Conservation (phyloP, 2,113 vertebrate species). For the Phrynocephalus versicolor region DNA sequence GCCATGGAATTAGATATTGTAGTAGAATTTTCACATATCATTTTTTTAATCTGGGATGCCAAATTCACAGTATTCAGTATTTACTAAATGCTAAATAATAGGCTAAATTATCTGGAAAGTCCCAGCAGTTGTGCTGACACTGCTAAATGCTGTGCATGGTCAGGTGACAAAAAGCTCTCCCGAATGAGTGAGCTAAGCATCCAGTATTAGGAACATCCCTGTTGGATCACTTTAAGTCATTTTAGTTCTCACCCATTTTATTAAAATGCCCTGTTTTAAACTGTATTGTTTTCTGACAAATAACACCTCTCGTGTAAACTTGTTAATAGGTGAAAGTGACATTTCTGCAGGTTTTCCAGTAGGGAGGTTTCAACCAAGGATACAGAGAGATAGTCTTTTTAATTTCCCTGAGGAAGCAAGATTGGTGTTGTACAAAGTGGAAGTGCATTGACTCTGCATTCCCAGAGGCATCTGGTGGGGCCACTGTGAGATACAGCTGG, state of each 20-base stretch:
- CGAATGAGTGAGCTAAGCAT: background rate
- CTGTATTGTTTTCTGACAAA: background rate
- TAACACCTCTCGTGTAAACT: background rate
- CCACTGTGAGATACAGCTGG: too few relatives aligned
- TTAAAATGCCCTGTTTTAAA: background rate
- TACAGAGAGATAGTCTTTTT: background rate
- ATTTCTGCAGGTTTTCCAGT: slow-evolving; percentile 8
- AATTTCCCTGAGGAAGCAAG: background rate
- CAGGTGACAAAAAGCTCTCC: background rate
- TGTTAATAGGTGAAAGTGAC: background rate
- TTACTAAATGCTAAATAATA: background rate
- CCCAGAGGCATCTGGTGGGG: too few relatives aligned
- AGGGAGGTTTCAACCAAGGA: background rate
- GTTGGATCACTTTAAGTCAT: background rate
- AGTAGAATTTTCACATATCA: background rate
- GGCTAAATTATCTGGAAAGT: background rate
- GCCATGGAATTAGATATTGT: background rate
- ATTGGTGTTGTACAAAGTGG: background rate
- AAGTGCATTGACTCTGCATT: too few relatives aligned
- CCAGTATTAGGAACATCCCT: background rate
- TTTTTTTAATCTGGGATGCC: background rate
- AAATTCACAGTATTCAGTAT: background rate
- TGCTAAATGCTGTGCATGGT: background rate
- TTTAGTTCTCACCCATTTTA: background rate
- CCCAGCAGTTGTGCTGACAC: background rate